These are phyloP conservation scores for Hydroisotoma schaefferi DNA, from an alignment of 2,888 invertebrate genomes.

Conservation along the genomic window DNA sequence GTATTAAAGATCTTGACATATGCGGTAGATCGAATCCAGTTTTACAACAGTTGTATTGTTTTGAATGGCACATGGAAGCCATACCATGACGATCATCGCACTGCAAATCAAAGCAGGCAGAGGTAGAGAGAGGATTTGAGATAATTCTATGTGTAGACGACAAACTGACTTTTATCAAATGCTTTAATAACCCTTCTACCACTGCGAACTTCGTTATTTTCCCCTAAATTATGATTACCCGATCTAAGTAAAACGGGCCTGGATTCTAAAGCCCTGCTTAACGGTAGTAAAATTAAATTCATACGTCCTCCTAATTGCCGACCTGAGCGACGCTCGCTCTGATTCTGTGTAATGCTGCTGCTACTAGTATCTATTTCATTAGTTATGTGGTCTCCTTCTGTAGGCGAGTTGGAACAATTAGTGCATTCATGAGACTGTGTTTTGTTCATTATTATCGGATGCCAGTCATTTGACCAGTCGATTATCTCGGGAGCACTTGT, in stretches of 20 bases:
- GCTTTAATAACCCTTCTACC: background rate
- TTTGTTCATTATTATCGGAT: slow-evolving; percentile 9
- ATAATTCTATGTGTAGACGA: background rate
- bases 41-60: too few relatives aligned
- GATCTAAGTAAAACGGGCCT: slow-evolving; percentile 3
- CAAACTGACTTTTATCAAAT: background rate
- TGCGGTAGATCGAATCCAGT: too few relatives aligned
- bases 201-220: background rate
- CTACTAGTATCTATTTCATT: slow-evolving; percentile 5
- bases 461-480: slow-evolving; percentile 17
- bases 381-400: background rate
- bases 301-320: too few relatives aligned
- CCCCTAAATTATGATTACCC: background rate
- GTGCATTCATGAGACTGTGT: background rate
- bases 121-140: too few relatives aligned
- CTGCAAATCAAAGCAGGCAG: too few relatives aligned
- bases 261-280: slow-evolving; percentile 10
- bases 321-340: background rate
- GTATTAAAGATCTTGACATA: too few relatives aligned
- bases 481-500: background rate
- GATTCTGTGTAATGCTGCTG: background rate
- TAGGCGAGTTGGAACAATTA: background rate
- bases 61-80: too few relatives aligned
- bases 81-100: too few relatives aligned
- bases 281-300: background rate